phyloP scores from a whole-genome alignment of 2,113 vertebrate genomes.

The Gavialis gangeticus region DNA sequence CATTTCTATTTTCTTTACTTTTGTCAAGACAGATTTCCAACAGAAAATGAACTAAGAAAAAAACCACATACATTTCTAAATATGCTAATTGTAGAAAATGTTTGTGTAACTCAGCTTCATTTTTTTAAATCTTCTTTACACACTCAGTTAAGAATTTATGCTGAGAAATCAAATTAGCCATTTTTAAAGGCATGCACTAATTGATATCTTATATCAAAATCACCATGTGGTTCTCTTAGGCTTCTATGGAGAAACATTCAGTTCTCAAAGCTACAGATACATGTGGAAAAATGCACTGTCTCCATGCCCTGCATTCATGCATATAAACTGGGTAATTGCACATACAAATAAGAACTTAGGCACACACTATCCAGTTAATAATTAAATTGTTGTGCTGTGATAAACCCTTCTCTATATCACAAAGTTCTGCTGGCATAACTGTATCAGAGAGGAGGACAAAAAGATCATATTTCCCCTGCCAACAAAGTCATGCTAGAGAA shows the following conservation, averaged over 20 bases:
- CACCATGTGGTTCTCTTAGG: neutral
- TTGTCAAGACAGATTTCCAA: neutral
- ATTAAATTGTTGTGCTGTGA: neutral
- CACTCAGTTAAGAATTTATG: neutral
- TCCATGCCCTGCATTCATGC: neutral
- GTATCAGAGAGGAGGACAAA: too few relatives aligned
- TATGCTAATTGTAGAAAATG: too few relatives aligned
- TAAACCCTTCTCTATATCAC: neutral
- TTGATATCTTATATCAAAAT: neutral
- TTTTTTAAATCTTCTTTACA: too few relatives aligned
- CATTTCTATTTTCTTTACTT: neutral
- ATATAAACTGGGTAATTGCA: neutral
- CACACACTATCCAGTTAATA: neutral
- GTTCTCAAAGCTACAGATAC: neutral
- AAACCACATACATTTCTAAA: neutral
- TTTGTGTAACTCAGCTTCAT: neutral
- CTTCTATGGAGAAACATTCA: neutral
- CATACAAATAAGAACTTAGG: neutral
- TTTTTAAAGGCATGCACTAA: neutral
- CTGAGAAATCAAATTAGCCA: neutral
- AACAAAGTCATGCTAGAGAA: too few relatives aligned
- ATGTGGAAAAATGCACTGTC: neutral
- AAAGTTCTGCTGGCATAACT: too few relatives aligned
- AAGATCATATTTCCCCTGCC: too few relatives aligned
- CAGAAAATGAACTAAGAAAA: slow-evolving; percentile 12